Evolutionary conservation across 2,797 vertebrate species (phyloP).

Genomic region (Mallotus villosus): DNA sequence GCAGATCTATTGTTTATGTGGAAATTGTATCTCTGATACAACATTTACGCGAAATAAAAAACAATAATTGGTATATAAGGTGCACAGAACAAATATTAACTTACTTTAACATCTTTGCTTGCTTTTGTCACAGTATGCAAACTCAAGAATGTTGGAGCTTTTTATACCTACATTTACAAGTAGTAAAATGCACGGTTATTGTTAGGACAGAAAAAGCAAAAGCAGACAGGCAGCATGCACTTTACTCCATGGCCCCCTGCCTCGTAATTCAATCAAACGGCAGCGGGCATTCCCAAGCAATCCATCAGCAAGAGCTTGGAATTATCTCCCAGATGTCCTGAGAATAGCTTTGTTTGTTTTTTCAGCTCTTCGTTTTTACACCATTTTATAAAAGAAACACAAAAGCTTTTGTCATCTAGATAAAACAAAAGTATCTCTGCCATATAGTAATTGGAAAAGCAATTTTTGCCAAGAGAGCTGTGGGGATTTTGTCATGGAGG

Average conservation of each 20-base stretch:
- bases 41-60: not conserved
- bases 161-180: too few relatives aligned
- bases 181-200: too few relatives aligned
- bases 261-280: not conserved
- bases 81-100: too few relatives aligned
- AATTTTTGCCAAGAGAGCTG: not conserved
- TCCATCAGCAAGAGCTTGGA: not conserved
- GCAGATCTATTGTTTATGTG: not conserved
- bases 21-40: not conserved
- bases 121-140: too few relatives aligned
- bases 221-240: not conserved
- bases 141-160: too few relatives aligned
- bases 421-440: not conserved
- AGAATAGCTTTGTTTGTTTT: not conserved
- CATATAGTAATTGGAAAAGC: not conserved
- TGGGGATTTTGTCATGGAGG: not conserved
- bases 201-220: not conserved
- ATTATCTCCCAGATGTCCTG: constrained; percentile 3
- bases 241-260: not conserved
- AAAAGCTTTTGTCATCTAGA: constrained; percentile 1
- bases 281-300: not conserved
- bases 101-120: too few relatives aligned
- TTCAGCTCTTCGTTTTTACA: not conserved
- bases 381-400: not conserved
- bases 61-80: not conserved